phyloP scores from a whole-genome alignment of 2,113 vertebrate species.

The Solea senegalensis region DNA sequence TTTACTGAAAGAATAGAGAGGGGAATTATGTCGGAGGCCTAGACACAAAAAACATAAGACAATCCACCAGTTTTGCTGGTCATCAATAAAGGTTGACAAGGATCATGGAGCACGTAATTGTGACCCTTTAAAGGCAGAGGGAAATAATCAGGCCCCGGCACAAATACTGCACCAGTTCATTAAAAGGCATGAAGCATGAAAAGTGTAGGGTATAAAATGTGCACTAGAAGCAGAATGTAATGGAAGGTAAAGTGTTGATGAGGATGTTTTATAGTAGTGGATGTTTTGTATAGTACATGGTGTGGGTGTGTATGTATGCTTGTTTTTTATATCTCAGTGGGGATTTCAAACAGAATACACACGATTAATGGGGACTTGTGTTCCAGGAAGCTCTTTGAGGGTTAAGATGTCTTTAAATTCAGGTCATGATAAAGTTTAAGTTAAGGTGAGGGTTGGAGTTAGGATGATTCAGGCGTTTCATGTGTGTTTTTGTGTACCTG shows the following conservation, averaged over 20 bases:
- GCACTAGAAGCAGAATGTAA: constrained; percentile 37
- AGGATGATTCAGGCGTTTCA: background rate
- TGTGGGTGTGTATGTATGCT: background rate
- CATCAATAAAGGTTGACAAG: constrained; percentile 27
- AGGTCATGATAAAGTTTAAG: background rate
- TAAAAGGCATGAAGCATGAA: constrained; percentile 41
- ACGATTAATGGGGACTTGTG: too few species aligned
- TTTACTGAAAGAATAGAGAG: background rate
- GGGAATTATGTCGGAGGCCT: background rate
- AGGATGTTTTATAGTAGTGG: constrained; percentile 9
- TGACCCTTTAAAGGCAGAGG: constrained; percentile 46
- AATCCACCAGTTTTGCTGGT: constrained; percentile 11
- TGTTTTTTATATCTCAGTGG: background rate
- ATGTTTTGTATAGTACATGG: too few species aligned
- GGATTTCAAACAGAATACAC: too few species aligned
- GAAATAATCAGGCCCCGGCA: constrained; percentile 18
- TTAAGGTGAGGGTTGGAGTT: background rate
- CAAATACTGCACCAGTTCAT: constrained; percentile 31
- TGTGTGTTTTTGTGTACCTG: constrained; percentile 78
- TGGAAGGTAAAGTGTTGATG: constrained; percentile 7
- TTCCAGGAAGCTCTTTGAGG: too few species aligned
- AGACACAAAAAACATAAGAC: background rate
- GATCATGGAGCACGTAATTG: constrained; percentile 27
- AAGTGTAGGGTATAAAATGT: constrained; percentile 28
- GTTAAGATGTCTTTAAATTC: too few species aligned